Evolutionary conservation across 2,888 invertebrate species (phyloP).

Genomic region (Eutolmus rufibarbis): DNA sequence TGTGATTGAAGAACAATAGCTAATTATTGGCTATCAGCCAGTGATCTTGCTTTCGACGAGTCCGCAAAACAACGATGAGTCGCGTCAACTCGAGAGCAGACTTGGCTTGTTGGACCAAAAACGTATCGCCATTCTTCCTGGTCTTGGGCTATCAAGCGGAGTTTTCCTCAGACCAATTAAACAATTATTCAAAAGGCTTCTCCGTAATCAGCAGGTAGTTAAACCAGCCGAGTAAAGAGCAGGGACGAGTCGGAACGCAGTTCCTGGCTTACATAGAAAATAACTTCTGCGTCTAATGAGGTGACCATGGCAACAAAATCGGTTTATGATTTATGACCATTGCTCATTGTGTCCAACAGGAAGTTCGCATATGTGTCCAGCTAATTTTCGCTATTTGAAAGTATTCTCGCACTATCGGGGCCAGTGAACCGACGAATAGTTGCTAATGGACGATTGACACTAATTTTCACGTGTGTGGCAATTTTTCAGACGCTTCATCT

Average conservation of each 20-base stretch:
- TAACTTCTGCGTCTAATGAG: neutral
- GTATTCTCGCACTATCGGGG: neutral
- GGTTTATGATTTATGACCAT: neutral
- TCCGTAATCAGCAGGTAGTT: neutral
- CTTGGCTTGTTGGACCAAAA: neutral
- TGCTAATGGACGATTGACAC: neutral
- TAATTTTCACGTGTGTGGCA: neutral
- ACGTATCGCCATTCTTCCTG: neutral
- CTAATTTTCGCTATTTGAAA: neutral
- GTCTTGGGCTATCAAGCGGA: neutral
- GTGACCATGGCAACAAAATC: neutral
- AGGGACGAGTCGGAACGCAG: neutral
- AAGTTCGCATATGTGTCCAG: neutral
- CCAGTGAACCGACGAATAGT: neutral
- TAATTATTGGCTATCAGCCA: constrained; percentile 30
- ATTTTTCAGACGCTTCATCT: neutral
- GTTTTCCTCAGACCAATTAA: neutral
- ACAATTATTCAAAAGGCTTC: neutral
- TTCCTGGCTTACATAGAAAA: neutral
- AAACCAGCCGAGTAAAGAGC: neutral
- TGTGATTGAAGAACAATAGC: constrained; percentile 35
- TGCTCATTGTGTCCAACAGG: neutral
- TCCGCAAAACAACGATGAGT: neutral
- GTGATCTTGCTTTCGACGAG: constrained; percentile 12
- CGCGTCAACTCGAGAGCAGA: constrained; percentile 8